Conservation (phyloP, 2,797 vertebrate species). For the Enteromius mattozi region DNA sequence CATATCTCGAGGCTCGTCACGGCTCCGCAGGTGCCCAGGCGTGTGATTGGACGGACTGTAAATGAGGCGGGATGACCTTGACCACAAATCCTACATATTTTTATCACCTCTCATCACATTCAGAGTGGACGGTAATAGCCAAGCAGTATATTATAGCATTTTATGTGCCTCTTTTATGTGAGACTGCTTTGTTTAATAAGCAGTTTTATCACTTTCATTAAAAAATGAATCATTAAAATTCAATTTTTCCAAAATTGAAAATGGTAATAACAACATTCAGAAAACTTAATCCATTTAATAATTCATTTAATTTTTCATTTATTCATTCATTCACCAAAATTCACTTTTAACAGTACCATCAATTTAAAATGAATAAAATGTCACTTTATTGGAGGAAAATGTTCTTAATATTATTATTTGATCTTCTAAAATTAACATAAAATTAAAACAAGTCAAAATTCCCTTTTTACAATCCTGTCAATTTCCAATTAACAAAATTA, state of each 20-base stretch:
- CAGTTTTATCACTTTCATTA: not conserved
- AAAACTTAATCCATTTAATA: not conserved
- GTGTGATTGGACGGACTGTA: slow-evolving; percentile 43
- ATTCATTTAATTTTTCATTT: not conserved
- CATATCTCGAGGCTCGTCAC: slow-evolving; percentile 29
- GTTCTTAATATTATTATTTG: not conserved
- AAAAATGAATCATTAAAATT: not conserved
- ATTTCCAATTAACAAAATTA: not conserved
- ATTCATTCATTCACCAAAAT: no score
- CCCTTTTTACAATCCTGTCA: not conserved
- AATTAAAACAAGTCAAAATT: not conserved
- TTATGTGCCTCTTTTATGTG: not conserved
- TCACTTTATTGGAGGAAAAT: not conserved
- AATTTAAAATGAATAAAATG: not conserved
- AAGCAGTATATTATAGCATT: not conserved
- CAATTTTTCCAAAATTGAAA: not conserved
- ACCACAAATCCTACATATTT: slow-evolving; percentile 33
- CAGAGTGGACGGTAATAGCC: not conserved
- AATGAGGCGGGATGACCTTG: slow-evolving; percentile 49
- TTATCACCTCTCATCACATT: slow-evolving; percentile 38
- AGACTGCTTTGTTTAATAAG: slow-evolving; percentile 14
- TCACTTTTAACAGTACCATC: not conserved
- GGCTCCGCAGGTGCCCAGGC: slow-evolving; percentile 30
- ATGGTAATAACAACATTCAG: not conserved
- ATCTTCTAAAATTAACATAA: not conserved